Conservation (phyloP, 2,888 invertebrate species). For the Drosophila anomalipes region DNA sequence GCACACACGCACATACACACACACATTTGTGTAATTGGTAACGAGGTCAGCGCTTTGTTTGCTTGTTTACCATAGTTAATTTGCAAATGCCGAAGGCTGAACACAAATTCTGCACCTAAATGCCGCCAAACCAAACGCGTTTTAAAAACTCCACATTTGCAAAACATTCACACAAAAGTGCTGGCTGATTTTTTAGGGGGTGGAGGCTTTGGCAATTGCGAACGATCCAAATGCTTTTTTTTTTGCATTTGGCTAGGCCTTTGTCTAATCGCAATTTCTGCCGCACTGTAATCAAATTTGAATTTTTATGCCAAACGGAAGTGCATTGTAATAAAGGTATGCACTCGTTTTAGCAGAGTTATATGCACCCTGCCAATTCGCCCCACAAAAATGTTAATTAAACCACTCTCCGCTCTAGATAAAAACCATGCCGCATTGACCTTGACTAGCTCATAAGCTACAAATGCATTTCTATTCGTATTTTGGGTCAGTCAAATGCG, state of each 20-base stretch:
- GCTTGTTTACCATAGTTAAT: slow-evolving; percentile 72
- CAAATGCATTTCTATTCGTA: slow-evolving; percentile 8
- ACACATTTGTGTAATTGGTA: background rate
- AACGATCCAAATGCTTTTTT: slow-evolving; percentile 13
- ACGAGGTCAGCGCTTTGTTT: slow-evolving; percentile 38
- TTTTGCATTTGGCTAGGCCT: slow-evolving; percentile 46
- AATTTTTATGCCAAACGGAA: slow-evolving; percentile 76
- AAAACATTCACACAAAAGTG: slow-evolving; percentile 6
- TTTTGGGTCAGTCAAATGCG: slow-evolving; percentile 11
- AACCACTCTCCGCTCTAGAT: slow-evolving; percentile 22
- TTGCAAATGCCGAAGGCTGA: slow-evolving; percentile 72
- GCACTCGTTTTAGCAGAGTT: slow-evolving; percentile 26
- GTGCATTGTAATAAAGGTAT: slow-evolving; percentile 67
- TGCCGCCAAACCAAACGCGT: slow-evolving; percentile 17
- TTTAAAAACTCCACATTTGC: slow-evolving; percentile 12
- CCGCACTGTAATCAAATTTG: slow-evolving; percentile 81
- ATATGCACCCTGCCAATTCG: slow-evolving; percentile 33
- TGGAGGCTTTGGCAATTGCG: slow-evolving; percentile 22
- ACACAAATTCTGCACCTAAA: slow-evolving; percentile 50
- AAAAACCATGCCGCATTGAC: slow-evolving; percentile 47
- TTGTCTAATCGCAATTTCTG: slow-evolving; percentile 65
- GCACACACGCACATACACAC: slow-evolving; percentile 10
- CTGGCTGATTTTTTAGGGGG: slow-evolving; percentile 50
- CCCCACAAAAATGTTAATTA: slow-evolving; percentile 67
- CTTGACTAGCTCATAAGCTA: slow-evolving; percentile 33